These are phyloP conservation scores for Threskiornis aethiopicus DNA, from an alignment of 2,797 vertebrate genomes.

Conservation along the genomic window DNA sequence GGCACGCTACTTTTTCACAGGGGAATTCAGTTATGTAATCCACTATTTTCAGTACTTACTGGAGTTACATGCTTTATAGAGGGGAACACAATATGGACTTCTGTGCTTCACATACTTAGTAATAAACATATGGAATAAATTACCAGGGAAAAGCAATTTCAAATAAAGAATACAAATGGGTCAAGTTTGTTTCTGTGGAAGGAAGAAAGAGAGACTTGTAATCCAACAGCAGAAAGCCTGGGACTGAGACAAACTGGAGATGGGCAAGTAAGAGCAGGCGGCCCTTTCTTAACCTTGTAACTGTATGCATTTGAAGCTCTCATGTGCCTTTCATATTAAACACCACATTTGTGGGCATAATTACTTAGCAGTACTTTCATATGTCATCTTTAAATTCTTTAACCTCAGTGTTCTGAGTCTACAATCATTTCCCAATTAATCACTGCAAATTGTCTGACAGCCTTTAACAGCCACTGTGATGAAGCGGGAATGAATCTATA, in stretches of 20 bases:
- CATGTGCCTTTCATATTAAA: constrained; percentile 58
- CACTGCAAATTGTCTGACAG: constrained; percentile 69
- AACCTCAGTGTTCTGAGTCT: constrained; percentile 62
- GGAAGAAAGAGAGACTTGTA: neutral
- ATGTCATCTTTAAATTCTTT: constrained; percentile 71
- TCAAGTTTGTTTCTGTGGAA: neutral
- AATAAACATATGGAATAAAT: constrained; percentile 35
- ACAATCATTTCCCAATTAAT: constrained; percentile 66
- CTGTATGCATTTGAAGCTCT: constrained; percentile 15
- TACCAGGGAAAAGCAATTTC: neutral
- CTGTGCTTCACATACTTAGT: neutral
- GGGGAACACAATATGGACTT: neutral
- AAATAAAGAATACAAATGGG: neutral
- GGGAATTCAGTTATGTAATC: constrained; percentile 47
- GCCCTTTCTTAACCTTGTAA: neutral
- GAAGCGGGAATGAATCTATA: constrained; percentile 60
- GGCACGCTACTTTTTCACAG: constrained; percentile 25
- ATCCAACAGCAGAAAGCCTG: neutral
- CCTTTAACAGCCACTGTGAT: constrained; percentile 60
- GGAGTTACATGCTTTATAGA: neutral
- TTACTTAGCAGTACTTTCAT: constrained; percentile 65
- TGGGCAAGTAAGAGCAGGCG: constrained; percentile 6
- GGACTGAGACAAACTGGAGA: neutral
- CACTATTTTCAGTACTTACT: neutral
- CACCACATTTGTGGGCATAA: constrained; percentile 64